Base-by-base conservation (phyloP, 1,140 invertebrate genomes). In the Drosophila parabipectinata region DNA sequence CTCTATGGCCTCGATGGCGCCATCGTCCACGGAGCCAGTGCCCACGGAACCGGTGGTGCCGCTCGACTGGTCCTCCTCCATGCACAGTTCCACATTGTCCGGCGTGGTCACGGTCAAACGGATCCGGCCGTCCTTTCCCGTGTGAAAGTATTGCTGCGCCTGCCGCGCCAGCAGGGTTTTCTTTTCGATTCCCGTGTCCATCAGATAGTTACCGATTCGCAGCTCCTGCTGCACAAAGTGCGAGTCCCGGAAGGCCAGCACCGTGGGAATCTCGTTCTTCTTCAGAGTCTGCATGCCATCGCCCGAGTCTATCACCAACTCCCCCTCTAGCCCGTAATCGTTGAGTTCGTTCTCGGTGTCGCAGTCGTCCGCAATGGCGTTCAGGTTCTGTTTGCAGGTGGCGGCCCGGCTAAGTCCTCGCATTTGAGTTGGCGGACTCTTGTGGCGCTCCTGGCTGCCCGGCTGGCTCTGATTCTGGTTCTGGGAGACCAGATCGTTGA, bases 151-250 rank as follows among this genome's bases (percentile, higher is more conserved):
- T 26, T 78, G 55, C 47, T 90, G 87, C 0, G 73, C 72, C 48
- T 88, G 78, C 1, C 79, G 67, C 0, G 79, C 73, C 41, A 88
- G 50, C 26, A 91, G 39, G 1, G 87, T 76, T 55, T 85, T 91
- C 68, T 88, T 92, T 6, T 91, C 88, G 7, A 92, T 92, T 12
- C 91, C 91, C 7, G 91, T 92, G 60, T 92, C 91, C 91, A 92
- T 92, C 0, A 89, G 67, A 21, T 90, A 91, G 57, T 92, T 92
- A 18, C 91, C 91, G 51, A 92, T 92, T 44, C 91, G 87, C 62
- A 92, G 66, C 61, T 92, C 91, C 60, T 92, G 91, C 54, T 92
- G 88, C 32, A 92, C 91, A 78, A 92, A 91, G 9, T 91, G 87
- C 4, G 91, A 92, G 53, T 92, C 91, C 10, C 91, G 54, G 44